phyloP scores from a whole-genome alignment of 2,797 vertebrate genomes.

The Acanthiza pusilla region DNA sequence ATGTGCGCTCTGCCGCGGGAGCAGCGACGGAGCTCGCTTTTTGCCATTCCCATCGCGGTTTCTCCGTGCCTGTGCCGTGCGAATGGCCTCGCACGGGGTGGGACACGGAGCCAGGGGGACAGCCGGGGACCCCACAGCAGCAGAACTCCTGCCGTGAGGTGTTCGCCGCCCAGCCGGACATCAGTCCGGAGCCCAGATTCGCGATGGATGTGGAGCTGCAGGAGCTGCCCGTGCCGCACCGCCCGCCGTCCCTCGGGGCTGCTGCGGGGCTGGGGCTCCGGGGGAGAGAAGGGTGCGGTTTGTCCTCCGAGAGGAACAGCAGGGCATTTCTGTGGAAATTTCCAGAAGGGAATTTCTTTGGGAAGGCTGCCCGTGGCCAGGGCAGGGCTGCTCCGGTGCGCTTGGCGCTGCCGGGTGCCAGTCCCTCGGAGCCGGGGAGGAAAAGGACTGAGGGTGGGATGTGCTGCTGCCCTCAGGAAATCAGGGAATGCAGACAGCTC shows the following conservation, averaged over 20 bases:
- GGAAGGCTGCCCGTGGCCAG: background rate
- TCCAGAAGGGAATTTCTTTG: background rate
- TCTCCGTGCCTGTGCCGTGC: accelerated
- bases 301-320: accelerated
- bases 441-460: background rate
- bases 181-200: accelerated
- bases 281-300: accelerated
- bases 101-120: too few species aligned
- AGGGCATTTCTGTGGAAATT: background rate
- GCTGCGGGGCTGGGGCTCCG: background rate
- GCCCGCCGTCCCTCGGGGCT: background rate
- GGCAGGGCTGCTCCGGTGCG: background rate
- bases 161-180: background rate
- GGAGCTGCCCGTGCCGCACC: background rate
- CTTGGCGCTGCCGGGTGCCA: background rate
- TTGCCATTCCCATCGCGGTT: background rate
- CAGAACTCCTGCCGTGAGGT: too few species aligned
- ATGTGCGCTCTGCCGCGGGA: background rate
- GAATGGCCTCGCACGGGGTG: too few species aligned
- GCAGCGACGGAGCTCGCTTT: background rate
- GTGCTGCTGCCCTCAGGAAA: background rate
- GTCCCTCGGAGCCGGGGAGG: accelerated
- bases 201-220: accelerated
- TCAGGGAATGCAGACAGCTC: accelerated
- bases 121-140: too few species aligned